phyloP scores from a whole-genome alignment of 1,140 invertebrate genomes.

The Procambarus clarkii region DNA sequence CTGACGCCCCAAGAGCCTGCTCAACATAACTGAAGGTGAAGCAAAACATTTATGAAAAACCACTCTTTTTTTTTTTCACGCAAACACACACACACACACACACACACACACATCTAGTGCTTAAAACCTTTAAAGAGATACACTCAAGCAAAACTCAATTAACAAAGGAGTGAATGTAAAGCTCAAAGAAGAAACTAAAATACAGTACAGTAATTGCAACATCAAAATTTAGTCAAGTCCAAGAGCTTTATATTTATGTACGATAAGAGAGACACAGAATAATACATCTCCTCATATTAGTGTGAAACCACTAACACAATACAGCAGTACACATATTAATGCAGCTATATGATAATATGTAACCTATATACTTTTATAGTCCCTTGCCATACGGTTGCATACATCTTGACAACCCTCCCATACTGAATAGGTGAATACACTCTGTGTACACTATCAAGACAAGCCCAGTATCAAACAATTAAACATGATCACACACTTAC shows the following conservation, averaged over 20 bases:
- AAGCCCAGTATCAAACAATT: neutral
- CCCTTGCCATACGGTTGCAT: too few species aligned
- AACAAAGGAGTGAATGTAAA: neutral
- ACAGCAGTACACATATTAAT: neutral
- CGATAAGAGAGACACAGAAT: neutral
- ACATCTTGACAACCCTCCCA: too few species aligned
- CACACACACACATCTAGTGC: neutral
- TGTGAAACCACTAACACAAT: neutral
- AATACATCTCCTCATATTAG: neutral
- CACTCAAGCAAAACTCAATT: neutral
- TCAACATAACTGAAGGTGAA: conserved; percentile 47
- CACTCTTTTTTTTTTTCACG: neutral
- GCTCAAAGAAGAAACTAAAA: neutral
- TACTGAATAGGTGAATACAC: neutral
- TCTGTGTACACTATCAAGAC: neutral
- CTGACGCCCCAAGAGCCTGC: conserved; percentile 33
- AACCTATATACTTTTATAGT: too few species aligned
- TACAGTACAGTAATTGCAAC: neutral
- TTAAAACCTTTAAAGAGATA: conserved; percentile 18
- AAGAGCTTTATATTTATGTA: neutral
- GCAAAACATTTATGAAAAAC: conserved; percentile 29
- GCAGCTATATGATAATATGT: too few species aligned
- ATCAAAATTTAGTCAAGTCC: neutral
- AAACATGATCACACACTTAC: neutral
- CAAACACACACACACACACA: neutral